These are phyloP conservation scores for Heliothis subflexa DNA, from an alignment of 1,140 invertebrate genomes.

Conservation along the genomic window DNA sequence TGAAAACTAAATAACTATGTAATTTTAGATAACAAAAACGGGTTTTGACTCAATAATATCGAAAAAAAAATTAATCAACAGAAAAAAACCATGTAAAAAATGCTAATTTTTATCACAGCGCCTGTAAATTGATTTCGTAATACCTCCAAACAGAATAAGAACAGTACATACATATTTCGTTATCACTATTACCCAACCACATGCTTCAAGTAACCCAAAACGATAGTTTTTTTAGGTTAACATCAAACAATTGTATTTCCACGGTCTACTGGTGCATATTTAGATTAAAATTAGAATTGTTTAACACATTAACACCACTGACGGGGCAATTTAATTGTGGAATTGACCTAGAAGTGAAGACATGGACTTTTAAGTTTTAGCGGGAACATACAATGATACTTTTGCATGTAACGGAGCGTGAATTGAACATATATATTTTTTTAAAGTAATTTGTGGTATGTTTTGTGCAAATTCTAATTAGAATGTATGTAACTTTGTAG, in stretches of 20 bases:
- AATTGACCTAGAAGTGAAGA: conserved; percentile 19
- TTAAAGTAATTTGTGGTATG: too few species aligned
- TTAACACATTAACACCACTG: conserved; percentile 36
- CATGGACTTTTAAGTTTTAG: conserved; percentile 2
- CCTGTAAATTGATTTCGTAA: neutral
- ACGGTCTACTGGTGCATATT: conserved; percentile 16
- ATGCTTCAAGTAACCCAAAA: conserved; percentile 36
- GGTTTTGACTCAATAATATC: too few species aligned
- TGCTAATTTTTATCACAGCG: too few species aligned
- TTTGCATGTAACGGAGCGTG: neutral
- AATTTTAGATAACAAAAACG: too few species aligned
- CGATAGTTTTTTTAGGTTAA: conserved; percentile 28
- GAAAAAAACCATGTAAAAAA: too few species aligned
- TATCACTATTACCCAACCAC: conserved; percentile 28
- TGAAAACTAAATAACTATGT: too few species aligned
- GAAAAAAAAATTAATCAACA: too few species aligned
- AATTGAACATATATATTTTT: neutral
- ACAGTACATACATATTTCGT: conserved; percentile 7
- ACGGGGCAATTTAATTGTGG: conserved; percentile 15
- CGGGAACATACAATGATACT: neutral
- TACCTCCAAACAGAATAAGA: too few species aligned
- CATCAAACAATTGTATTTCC: conserved; percentile 39
- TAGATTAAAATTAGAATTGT: conserved; percentile 45
- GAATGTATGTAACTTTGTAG: too few species aligned
- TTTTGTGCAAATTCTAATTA: too few species aligned